These are phyloP conservation scores for Diplodus sargus DNA, from an alignment of 2,797 vertebrate species.

Conservation along the genomic window DNA sequence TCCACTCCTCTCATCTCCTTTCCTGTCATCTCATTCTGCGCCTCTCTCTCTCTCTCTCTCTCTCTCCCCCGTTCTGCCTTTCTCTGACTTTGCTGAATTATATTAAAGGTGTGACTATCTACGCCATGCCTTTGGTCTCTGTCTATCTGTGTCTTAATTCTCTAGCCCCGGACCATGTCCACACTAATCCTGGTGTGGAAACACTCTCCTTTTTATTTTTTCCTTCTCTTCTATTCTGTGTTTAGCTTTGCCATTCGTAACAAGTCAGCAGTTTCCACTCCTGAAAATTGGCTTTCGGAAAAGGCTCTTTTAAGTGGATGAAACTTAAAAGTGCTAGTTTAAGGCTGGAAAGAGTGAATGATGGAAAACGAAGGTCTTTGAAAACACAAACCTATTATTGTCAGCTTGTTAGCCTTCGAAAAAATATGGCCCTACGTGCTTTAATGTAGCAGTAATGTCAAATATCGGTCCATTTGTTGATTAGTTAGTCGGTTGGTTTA, in stretches of 20 bases:
- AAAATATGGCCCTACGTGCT: background rate
- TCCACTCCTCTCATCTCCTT: slow-evolving; percentile 43
- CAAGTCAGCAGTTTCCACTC: background rate
- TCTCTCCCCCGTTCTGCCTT: background rate
- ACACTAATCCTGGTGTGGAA: background rate
- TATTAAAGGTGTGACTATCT: slow-evolving; percentile 9
- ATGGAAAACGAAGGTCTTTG: background rate
- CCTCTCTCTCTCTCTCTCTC: background rate
- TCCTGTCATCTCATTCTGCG: slow-evolving; percentile 32
- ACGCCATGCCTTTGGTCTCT: background rate
- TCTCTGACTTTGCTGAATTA: slow-evolving; percentile 29
- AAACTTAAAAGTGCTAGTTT: background rate
- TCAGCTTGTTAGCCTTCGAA: background rate
- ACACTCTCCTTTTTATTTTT: background rate
- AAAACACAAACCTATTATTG: background rate
- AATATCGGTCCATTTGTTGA: background rate
- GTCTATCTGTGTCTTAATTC: background rate
- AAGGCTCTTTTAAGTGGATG: slow-evolving; percentile 1
- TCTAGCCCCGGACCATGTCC: background rate
- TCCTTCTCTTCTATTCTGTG: background rate
- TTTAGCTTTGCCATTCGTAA: background rate
- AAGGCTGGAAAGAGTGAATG: background rate
- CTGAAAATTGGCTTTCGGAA: background rate
- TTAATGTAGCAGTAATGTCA: background rate
- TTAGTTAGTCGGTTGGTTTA: no score